Conservation (phyloP, 2,113 vertebrate genomes). For the Leuciscus idus region DNA sequence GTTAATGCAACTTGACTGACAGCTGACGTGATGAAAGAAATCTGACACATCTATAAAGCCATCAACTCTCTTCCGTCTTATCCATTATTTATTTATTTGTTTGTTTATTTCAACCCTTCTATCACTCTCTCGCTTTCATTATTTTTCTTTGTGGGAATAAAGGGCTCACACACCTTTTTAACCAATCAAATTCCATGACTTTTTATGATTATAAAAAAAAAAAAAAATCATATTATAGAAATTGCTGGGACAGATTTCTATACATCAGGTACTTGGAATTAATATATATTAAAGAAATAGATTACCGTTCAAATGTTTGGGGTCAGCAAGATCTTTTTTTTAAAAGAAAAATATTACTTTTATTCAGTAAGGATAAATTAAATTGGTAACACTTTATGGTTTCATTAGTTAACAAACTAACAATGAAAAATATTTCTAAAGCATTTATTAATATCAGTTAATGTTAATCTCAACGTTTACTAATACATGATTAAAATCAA, state of each 20-base stretch:
- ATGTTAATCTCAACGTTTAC: too few species aligned
- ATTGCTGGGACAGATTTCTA: not conserved
- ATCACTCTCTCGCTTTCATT: not conserved
- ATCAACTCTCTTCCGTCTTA: constrained; percentile 2
- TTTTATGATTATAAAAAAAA: not conserved
- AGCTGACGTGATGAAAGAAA: not conserved
- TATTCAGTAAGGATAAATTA: too few species aligned
- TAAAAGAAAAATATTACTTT: too few species aligned
- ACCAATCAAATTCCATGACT: not conserved
- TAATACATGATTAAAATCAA: too few species aligned
- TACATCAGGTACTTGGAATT: not conserved
- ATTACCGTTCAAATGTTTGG: too few species aligned
- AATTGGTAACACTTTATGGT: too few species aligned
- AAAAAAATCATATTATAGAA: not conserved
- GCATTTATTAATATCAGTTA: too few species aligned
- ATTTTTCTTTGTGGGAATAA: not conserved
- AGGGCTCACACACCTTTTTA: not conserved
- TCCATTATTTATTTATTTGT: not conserved
- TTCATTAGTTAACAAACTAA: too few species aligned
- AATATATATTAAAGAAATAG: not conserved
- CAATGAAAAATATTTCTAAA: too few species aligned
- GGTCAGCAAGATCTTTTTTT: too few species aligned
- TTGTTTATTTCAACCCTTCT: not conserved
- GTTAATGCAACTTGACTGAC: not conserved
- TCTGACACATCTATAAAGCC: not conserved